Percentiles rank a stretch among this genome's conserved stretches.
Conservation (phyloP, 2,797 vertebrate species). For the Gymnothorax javanicus region DNA sequence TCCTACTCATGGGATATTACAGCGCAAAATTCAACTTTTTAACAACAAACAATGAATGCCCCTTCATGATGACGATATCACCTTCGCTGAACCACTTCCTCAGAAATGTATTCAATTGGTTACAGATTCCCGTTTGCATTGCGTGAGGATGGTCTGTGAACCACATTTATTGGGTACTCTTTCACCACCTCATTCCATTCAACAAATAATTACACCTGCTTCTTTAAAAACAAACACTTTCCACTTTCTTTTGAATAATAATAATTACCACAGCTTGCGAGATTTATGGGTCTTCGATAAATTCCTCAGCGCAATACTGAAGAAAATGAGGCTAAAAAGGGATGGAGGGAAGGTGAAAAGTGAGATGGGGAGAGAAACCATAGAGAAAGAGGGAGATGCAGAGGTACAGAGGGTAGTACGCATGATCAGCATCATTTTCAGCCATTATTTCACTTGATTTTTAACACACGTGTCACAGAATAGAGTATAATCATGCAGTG, state of each 20-base stretch:
- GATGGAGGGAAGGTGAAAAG: neutral
- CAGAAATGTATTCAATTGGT: neutral
- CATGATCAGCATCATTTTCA: neutral
- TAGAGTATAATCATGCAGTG: neutral
- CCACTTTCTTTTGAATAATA: neutral
- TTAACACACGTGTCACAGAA: no score
- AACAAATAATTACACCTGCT: neutral
- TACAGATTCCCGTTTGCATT: neutral
- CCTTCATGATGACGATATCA: neutral
- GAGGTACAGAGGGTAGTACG: no score
- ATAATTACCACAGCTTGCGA: neutral
- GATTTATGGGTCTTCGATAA: slow-evolving; percentile 44
- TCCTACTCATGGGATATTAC: neutral
- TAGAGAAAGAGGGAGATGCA: neutral
- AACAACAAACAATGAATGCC: neutral
- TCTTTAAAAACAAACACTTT: neutral
- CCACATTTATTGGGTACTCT: neutral
- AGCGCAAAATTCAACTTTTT: neutral
- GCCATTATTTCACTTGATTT: neutral
- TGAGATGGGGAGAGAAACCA: neutral
- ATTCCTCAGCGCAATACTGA: slow-evolving; percentile 41
- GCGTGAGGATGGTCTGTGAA: neutral
- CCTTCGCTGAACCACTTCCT: neutral
- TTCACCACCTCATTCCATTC: neutral
- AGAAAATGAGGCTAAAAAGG: neutral